Evolutionary conservation across 23 tunicate species (phyloP), one percentile per base, ranked within the genome.

Genomic region (Styela plicata): DNA sequence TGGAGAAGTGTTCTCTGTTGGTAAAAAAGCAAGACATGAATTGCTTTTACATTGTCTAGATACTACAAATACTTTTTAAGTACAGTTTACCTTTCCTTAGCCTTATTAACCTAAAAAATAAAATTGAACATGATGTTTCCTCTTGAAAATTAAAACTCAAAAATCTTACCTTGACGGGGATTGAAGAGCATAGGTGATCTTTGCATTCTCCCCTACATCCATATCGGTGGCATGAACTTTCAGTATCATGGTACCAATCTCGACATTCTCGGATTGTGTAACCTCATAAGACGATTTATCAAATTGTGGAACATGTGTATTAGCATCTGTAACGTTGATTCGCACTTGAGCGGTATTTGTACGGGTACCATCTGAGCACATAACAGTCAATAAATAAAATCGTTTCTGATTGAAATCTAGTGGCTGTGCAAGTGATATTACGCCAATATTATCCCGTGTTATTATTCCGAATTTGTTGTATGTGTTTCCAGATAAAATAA

Each of bases 161-260:
- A 44, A 44, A 44, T 44, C 57, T 44, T 44, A 65, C 88, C 74
- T 65, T 29, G 64, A 63, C 24, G 77, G 52, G 20, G 74, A 73
- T 26, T 88, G 69, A 25, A 92, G 80, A 35, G 86, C 84, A 69
- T 92, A 92, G 1, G 97, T 87, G 29, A 92, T 80, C 66, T 86
- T 84, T 32, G 97, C 91, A 84, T 92, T 92, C 44, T 92, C 97
- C 25, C 97, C 97, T 23, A 74, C 86, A 71, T 92, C 97, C 33
- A 74, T 68, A 80, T 92, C 97, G 32, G 52, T 87, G 2, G 97
- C 97, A 84, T 92, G 97, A 2, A 92, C 97, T 53, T 80, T 37
- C 1, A 73, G 32, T 36, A 88, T 86, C 0, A 31, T 34, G 13
- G 82, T 52, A 7, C 94, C 89, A 57, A 84, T 63, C 10, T 64